Evolutionary conservation across 2,113 vertebrate species (phyloP), one percentile per base, ranked within the genome.

Genomic region (Apteryx mantelli): DNA sequence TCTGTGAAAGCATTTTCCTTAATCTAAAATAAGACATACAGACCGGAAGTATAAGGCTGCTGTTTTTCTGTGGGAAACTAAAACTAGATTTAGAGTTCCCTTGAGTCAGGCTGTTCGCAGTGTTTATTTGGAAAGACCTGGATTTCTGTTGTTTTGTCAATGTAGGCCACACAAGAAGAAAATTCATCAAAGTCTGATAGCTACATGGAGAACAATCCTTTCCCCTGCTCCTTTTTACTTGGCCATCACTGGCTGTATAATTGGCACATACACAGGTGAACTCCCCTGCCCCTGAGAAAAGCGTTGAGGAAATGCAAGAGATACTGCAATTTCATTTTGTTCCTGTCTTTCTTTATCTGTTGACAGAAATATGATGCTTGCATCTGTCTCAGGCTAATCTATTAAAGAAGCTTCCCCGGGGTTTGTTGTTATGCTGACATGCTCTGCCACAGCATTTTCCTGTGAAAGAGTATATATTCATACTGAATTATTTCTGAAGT

Each of bases 1-100:
- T 76, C 83, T 88, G 80, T 91, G 88, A 85, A 93, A 96, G 88
- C 91, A 86, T 17, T 96, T 94, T 61, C 69, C 11, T 0, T 92
- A n/a, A 46, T 77, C 92, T 94, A 88, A 95, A 95, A 86, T 78
- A 92, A 93, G 79, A n/a, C 53, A 58, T 2, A 3, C 7, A 16
- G 82, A 53, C 83, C 2, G 2, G 91, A 95, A 94, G 34, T 15
- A 40, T 17, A 90, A 90, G 74, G 20, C 78, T 78, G 50, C 26
- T 74, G 10, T 5, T 86, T 71, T 92, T 60, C 75, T 88, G 52
- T 88, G 79, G 53, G 91, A 96, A 96, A 90, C 50, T 44, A 50
- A 70, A 86, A 69, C 68, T 69, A 83, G 16, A 63, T 71, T 88
- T 63, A 74, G 68, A 73, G 38, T 68, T 94, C 68, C 30, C n/a